phyloP scores from a whole-genome alignment of 2,888 invertebrate genomes.

The Cosmorhoe ocellata region DNA sequence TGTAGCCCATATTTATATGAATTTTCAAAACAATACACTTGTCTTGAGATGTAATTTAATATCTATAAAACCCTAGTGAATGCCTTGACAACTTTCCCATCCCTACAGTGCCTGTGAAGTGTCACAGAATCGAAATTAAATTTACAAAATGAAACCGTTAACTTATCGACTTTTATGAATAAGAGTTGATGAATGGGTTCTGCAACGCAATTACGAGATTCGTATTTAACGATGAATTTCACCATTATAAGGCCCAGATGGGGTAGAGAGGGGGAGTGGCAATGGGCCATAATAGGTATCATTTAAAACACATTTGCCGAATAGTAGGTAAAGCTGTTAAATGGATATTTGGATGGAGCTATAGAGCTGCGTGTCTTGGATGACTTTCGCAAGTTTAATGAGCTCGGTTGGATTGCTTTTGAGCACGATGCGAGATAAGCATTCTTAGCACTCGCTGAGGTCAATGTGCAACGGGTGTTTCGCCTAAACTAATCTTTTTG shows the following conservation, averaged over 20 bases:
- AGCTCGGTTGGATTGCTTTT: conserved; percentile 13
- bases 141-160: conserved; percentile 70
- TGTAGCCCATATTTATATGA: too few relatives aligned
- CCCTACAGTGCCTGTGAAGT: conserved; percentile 41
- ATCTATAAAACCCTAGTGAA: too few relatives aligned
- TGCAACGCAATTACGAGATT: conserved; percentile 51
- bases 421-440: neutral
- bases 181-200: conserved; percentile 69
- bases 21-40: too few relatives aligned
- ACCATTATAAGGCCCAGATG: conserved; percentile 19
- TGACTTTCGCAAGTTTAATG: conserved; percentile 21
- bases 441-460: too few relatives aligned
- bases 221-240: conserved; percentile 33
- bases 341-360: conserved; percentile 22
- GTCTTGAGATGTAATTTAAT: too few relatives aligned
- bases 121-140: conserved; percentile 66
- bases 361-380: conserved; percentile 25
- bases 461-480: too few relatives aligned
- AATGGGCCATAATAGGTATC: conserved; percentile 26
- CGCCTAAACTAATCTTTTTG: too few relatives aligned
- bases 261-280: conserved; percentile 1
- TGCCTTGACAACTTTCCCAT: conserved; percentile 21
- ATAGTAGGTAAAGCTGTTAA: conserved; percentile 29
- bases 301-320: conserved; percentile 38
- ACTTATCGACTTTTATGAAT: conserved; percentile 69